Percentiles rank a stretch among this genome's conserved stretches.
Conservation (phyloP, 2,797 vertebrate species). For the Trichosurus vulpecula region DNA sequence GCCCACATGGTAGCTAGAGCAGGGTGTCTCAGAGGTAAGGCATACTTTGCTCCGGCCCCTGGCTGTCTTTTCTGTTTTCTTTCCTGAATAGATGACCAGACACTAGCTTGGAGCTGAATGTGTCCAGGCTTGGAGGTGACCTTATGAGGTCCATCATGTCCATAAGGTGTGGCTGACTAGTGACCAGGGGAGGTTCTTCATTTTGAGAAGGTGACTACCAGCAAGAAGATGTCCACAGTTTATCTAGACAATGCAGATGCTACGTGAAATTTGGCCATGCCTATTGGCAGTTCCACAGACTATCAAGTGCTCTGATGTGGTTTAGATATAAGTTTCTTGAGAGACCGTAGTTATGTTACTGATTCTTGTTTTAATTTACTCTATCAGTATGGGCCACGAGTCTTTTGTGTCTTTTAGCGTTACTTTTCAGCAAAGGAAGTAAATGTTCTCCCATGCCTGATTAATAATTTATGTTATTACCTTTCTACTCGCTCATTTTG, state of each 20-base stretch:
- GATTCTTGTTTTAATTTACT: background rate
- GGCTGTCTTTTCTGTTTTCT: background rate
- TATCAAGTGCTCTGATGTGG: background rate
- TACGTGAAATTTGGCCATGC: background rate
- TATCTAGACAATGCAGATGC: background rate
- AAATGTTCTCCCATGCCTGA: background rate
- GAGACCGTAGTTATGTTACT: background rate
- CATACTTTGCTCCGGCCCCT: background rate
- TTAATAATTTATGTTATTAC: background rate
- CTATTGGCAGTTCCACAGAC: background rate
- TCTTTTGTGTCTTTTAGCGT: background rate
- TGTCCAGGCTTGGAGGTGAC: background rate
- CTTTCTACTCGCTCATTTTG: background rate
- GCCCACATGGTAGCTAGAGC: background rate
- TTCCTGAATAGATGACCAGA: background rate
- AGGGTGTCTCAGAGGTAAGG: background rate
- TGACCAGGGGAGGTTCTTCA: background rate
- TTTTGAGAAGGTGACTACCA: background rate
- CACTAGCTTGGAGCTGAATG: background rate
- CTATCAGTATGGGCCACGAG: background rate
- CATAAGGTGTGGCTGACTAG: background rate
- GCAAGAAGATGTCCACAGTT: background rate
- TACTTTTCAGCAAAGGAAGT: background rate
- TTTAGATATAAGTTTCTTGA: background rate
- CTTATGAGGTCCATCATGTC: background rate